Evolutionary conservation across 2,113 vertebrate genomes (phyloP), one percentile per base, ranked within the genome.

Genomic region (Rhizomys pruinosus): DNA sequence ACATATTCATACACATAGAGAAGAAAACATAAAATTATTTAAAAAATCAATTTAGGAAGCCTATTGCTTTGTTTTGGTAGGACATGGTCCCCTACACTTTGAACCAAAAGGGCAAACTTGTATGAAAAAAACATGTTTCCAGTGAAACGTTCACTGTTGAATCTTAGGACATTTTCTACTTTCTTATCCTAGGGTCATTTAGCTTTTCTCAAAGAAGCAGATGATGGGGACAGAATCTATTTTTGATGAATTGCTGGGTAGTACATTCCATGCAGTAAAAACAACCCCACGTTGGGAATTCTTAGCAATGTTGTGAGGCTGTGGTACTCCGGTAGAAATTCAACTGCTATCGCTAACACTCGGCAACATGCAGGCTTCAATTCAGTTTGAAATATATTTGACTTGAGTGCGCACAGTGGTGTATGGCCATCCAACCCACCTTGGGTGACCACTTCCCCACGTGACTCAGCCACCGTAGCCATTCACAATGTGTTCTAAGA

Each of bases 301-400:
- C 39, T 78, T 63, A 81, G n/a, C n/a, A 63, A 2, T 73, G 39
- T 44, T 5, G 13, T 29, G 12, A 76, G 27, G 57, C 73, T 94
- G 74, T 39, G 57, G 52, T 73, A 39, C 27, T 11, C 44, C 2
- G 7, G 39, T 76, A 79, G 64, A 88, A 92, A 61, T n/a, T 72
- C 29, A 77, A 66, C n/a, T n/a, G n/a, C n/a, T n/a, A n/a, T n/a
- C n/a, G n/a, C n/a, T n/a, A n/a, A n/a, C n/a, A n/a, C n/a, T n/a
- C n/a, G n/a, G n/a, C n/a, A n/a, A n/a, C n/a, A n/a, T n/a, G n/a
- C n/a, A 16, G 4, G 22, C 61, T 85, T 94, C 71, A 79, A 89
- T 39, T 91, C 84, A 84, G 22, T 52, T 91, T 89, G 80, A 73
- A 89, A 77, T 16, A 47, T 72, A 89, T 86, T 57, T 91, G 87